Base-by-base conservation (phyloP, 2,888 invertebrate genomes). In the Chymomyza fuscimana region DNA sequence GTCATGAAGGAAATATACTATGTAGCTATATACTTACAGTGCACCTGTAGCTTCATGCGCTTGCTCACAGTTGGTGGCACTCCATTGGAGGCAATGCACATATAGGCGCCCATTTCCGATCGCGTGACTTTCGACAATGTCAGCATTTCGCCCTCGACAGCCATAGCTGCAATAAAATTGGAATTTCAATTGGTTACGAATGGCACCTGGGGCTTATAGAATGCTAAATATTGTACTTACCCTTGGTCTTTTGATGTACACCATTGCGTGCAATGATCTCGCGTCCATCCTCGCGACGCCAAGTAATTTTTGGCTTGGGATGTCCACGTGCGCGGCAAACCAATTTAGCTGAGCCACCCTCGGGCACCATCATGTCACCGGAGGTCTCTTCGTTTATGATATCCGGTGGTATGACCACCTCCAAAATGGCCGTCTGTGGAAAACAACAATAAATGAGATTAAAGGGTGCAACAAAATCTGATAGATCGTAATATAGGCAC, bases 351-450 rank as follows among this genome's bases (percentile, higher is more conserved):
- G 96, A 95, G 52, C 97, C 97, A 65, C 97, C 97, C 92, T 97
- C 97, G n/a, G 97, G 97, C 67, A 97, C 97, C 96, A 97, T 97
- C 94, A 97, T 95, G 91, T 98, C 98, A 15, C 97, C 97, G 64
- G 97, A 96, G 10, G 97, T 97, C 91, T 97, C 97, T 89, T 97
- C 97, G 89, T 96, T 96, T 84, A 97, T 93, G 81, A 97, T 97
- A 90, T 97, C 97, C 65, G 97, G 97, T 46, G 97, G 97, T 88
- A 97, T 97, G 40, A 97, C 97, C 79, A 98, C 97, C 92, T 97
- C 97, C 89, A 98, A 92, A 91, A 94, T 96, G 79, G 97, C 97
- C 80, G 96, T 96, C 96, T 96, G 90, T 10, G 19, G 52, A 5
- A 7, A 60, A 29, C 19, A 29, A 10, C 0, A 25, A 4, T 25